Base-by-base conservation (phyloP, 2,888 invertebrate species). In the Trimorus sp. region DNA sequence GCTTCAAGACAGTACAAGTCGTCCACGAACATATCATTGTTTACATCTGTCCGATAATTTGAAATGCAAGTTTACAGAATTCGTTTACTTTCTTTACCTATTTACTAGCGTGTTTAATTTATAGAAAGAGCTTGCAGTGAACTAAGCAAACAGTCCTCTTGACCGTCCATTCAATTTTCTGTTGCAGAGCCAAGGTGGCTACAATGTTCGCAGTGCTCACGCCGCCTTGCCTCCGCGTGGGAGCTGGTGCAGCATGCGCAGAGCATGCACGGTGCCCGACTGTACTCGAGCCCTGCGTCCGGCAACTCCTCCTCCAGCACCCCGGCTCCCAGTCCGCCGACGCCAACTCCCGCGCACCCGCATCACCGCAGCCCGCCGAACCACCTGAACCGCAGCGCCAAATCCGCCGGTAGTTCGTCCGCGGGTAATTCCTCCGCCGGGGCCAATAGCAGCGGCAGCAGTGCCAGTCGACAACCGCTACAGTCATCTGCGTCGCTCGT, bases 211-310 rank as follows among this genome's bases (percentile, higher is more conserved):
- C 98, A 98, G 85, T 99, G 99, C 93, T 97, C 98, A 90, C 96
- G 97, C 84, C 95, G 97, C 63, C 95, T 97, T 87, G 95, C 95
- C 87, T 98, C 98, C n/a, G 98, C 99, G 7, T 99, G 99, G 99
- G 94, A 96, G 76, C 93, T 99, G 81, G 94, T 99, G 51, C 98
- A 98, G 91, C 99, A 99, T 92, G 98, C 97, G 38, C 98, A 99
- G 92, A 96, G 96, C 89, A 95, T 96, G 79, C 99, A 99, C 90
- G 98, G 98, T 16, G 96, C 98, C 83, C 97, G 97, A 92, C 97
- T 99, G 89, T 99, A 98, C 93, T 97, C 97, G 87, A 92, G 92
- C 38, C 89, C 92, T 26, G 88, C 90, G 73, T 89, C 89, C 70
- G 88, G 87, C 77, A 91, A 86, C 58, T 92, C 90, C 65, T 90